phyloP scores from a whole-genome alignment of 1,140 invertebrate species.

The Drosophila virilis region DNA sequence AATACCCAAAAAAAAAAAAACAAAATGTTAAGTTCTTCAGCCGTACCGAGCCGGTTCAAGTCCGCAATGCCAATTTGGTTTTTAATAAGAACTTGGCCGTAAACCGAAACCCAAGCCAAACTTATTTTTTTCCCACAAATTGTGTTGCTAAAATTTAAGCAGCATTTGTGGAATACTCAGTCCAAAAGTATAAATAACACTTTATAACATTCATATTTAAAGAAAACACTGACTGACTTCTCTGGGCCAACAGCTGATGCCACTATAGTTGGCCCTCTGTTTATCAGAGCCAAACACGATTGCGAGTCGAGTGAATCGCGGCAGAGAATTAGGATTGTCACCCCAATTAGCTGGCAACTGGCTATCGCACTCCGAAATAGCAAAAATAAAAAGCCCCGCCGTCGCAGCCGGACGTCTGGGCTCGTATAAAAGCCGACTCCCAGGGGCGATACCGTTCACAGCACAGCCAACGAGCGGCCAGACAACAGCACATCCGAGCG shows the following conservation, averaged over 20 bases:
- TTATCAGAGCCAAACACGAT: constrained; percentile 43
- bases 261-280: constrained; percentile 44
- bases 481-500: constrained; percentile 22
- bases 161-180: too few species aligned
- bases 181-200: too few species aligned
- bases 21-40: too few species aligned
- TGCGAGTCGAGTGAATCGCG: constrained; percentile 21
- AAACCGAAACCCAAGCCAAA: too few species aligned
- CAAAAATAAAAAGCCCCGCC: constrained; percentile 59
- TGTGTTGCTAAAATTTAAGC: too few species aligned
- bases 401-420: constrained; percentile 9
- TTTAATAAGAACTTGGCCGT: too few species aligned
- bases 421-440: constrained; percentile 61
- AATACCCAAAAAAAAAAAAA: too few species aligned
- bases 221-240: not conserved
- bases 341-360: constrained; percentile 1
- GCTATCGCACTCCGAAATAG: constrained; percentile 22
- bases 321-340: constrained; percentile 11
- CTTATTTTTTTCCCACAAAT: too few species aligned
- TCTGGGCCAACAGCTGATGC: constrained; percentile 21
- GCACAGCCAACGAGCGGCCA: constrained; percentile 40
- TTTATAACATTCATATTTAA: constrained; percentile 3
- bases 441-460: constrained; percentile 52
- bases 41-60: too few species aligned
- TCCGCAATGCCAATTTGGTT: too few species aligned